Base-by-base conservation (phyloP, 1,140 invertebrate species). In the Lasioglossum albipes region DNA sequence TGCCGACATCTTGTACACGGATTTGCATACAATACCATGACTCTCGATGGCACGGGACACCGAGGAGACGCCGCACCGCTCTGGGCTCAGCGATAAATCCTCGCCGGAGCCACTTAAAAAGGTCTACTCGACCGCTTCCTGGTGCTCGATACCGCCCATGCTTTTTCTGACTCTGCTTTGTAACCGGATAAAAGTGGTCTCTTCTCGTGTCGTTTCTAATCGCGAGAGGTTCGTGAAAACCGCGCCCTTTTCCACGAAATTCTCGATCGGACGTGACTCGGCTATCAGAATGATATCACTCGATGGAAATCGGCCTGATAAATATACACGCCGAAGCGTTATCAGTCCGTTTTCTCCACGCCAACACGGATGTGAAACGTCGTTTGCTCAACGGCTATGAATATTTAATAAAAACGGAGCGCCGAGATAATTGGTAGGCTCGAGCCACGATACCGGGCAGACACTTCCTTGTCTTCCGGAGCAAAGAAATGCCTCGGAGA, bases 21-120 rank as follows among this genome's bases (percentile, higher is more conserved):
- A 85, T 85, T 82, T 85, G 71, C 84, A 85, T 85, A 85, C 83
- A 85, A 85, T 85, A 49, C 69, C 9, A 61, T 41, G 52, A 70
- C 68, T 52, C 41, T 62, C 59, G 75, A 73, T 77, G 62, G 61
- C 82, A 84, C 82, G 76, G 65, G 72, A 81, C 79, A 76, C 36
- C 61, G 54, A 67, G 36, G n/a, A 62, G 27, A 79, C 62, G 68
- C 62, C 80, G 36, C 36, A 3, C 36, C 36, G 36, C 36, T 3
- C 36, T 59, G 80, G 75, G 65, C 41, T 49, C 42, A 61, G 59
- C 77, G 59, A 86, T 83, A 85, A 87, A 85, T 87, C 77, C 54
- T 69, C 78, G 79, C 62, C 12, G 22, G 73, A 49, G 64, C 45
- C 66, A 83, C 61, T 85, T 87, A 80, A 87, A 84, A 81, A 81